A percentile compares a stretch with the other conserved stretches of the same genome.
Conservation (phyloP, 23 tunicate genomes). For the Phallusia fumigata region DNA sequence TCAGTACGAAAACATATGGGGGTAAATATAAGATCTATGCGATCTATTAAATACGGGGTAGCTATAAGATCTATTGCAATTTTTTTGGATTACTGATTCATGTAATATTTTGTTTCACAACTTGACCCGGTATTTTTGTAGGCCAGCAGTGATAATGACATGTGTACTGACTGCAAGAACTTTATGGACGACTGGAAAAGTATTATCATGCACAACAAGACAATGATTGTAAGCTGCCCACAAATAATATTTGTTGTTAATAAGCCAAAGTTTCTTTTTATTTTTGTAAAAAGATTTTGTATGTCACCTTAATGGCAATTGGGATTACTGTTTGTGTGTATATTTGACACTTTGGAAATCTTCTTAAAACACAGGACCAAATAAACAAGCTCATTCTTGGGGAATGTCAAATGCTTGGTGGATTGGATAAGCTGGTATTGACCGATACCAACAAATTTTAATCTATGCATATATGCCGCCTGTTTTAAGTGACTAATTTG, state of each 20-base stretch:
- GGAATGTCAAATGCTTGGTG: conserved; percentile 1
- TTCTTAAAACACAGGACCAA: background rate
- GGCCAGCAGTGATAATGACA: background rate
- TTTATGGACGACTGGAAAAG: conserved; percentile 60
- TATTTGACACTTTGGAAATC: too few species aligned
- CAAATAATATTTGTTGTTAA: too few species aligned
- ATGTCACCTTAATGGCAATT: too few species aligned
- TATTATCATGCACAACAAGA: conserved; percentile 34
- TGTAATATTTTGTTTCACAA: too few species aligned
- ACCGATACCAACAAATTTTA: background rate
- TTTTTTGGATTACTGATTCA: background rate
- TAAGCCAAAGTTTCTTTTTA: too few species aligned
- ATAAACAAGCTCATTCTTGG: conserved; percentile 7
- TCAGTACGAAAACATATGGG: too few species aligned
- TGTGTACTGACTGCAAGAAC: conserved; percentile 70
- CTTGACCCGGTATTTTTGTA: too few species aligned
- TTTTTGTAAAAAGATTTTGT: too few species aligned
- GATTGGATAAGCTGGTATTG: conserved; percentile 4
- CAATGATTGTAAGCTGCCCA: conserved; percentile 39
- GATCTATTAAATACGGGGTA: too few species aligned
- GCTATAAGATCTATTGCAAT: too few species aligned
- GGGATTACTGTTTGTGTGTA: too few species aligned
- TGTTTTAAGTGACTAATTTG: background rate
- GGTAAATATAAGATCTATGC: too few species aligned
- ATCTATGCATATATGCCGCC: background rate